Conservation (phyloP, 2,113 vertebrate genomes). For the Pao palembangensis region DNA sequence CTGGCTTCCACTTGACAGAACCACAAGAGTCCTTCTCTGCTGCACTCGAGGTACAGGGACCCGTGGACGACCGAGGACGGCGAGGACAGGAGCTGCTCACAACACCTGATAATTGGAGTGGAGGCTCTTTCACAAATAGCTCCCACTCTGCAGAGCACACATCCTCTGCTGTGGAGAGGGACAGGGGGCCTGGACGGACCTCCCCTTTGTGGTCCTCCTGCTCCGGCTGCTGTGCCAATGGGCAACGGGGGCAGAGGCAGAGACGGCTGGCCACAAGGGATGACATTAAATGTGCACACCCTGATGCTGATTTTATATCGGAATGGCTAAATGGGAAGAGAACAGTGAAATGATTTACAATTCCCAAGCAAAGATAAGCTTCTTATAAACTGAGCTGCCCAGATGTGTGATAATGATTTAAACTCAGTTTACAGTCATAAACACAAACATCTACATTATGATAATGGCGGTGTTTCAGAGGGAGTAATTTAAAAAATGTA, state of each 20-base stretch:
- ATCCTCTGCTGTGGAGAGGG: constrained; percentile 59
- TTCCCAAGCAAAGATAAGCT: constrained; percentile 11
- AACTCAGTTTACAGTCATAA: too few relatives aligned
- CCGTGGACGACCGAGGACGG: constrained; percentile 13
- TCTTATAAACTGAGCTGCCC: neutral
- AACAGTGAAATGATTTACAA: neutral
- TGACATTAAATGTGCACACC: constrained; percentile 4
- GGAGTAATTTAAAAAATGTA: too few relatives aligned
- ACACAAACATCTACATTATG: too few relatives aligned
- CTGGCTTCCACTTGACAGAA: constrained; percentile 33
- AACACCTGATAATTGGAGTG: constrained; percentile 43
- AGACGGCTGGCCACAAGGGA: constrained; percentile 43
- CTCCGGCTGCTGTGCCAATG: constrained; percentile 53
- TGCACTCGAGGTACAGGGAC: constrained; percentile 38
- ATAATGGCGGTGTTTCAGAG: too few relatives aligned
- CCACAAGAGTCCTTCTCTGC: constrained; percentile 33
- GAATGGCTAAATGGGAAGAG: neutral
- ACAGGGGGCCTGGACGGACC: constrained; percentile 53
- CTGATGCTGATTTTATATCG: constrained; percentile 2
- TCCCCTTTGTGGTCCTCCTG: constrained; percentile 60
- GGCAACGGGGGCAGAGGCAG: constrained; percentile 53
- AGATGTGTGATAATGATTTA: neutral
- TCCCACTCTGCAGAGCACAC: constrained; percentile 61
- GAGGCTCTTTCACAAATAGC: constrained; percentile 47
- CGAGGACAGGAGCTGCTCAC: constrained; percentile 23